phyloP scores from a whole-genome alignment of 64 coral and sea anemone species.

The Montipora capricornis region DNA sequence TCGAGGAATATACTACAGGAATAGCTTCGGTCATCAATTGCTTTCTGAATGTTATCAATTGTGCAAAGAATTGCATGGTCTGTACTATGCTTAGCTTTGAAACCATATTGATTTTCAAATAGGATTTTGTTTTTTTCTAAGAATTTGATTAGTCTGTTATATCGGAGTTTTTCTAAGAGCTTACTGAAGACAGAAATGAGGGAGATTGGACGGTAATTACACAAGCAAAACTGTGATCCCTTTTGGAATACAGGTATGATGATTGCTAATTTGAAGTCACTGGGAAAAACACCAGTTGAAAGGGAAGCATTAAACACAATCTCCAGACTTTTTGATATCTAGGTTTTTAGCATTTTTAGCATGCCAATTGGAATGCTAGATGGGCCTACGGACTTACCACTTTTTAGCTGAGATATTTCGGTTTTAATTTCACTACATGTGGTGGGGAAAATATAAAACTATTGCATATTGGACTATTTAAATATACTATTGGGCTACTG shows the following conservation, averaged over 20 bases:
- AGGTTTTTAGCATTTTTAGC: no score
- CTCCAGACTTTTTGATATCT: neutral
- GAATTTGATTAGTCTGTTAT: conserved; percentile 2
- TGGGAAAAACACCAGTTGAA: neutral
- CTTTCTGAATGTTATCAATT: no score
- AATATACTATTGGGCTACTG: conserved; percentile 1
- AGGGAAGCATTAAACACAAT: no score
- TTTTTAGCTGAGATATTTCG: neutral
- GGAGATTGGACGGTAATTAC: neutral
- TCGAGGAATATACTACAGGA: no score
- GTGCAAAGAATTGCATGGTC: no score
- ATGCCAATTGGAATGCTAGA: neutral
- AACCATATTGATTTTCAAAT: no score
- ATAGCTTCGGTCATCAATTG: no score
- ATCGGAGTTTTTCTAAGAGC: conserved; percentile 7
- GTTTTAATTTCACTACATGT: conserved; percentile 19
- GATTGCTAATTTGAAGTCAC: neutral
- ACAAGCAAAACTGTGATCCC: no score
- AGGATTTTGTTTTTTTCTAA: neutral
- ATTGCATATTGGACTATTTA: conserved; percentile 33
- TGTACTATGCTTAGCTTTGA: no score
- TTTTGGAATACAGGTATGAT: no score
- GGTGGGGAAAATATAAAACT: conserved; percentile 5
- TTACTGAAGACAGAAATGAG: neutral
- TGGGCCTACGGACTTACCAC: conserved; percentile 18